phyloP scores from a whole-genome alignment of 2,113 vertebrate genomes.

The Myiopsitta monachus region DNA sequence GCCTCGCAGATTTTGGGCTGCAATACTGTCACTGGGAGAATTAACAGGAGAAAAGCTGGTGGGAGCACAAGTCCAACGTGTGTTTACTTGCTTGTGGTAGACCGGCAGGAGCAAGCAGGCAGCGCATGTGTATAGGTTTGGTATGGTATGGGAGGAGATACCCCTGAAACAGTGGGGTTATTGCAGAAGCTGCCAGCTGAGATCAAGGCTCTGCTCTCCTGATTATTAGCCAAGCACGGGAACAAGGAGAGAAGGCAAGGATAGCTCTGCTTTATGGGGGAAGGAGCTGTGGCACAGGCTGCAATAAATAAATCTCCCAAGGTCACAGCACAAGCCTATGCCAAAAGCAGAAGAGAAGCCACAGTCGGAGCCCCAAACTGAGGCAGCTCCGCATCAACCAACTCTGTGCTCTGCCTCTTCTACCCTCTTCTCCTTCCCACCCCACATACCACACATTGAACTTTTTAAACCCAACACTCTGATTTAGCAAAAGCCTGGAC shows the following conservation, averaged over 20 bases:
- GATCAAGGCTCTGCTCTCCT: neutral
- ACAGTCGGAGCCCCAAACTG: neutral
- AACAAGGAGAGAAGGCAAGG: neutral
- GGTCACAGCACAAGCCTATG: neutral
- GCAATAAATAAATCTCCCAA: neutral
- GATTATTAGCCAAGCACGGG: neutral
- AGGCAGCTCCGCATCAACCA: neutral
- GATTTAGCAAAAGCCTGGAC: constrained; percentile 23
- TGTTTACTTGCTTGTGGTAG: neutral
- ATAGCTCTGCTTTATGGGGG: neutral
- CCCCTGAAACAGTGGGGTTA: neutral
- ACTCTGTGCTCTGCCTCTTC: neutral
- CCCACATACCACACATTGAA: neutral
- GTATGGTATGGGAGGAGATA: neutral
- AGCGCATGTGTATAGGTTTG: rapidly evolving
- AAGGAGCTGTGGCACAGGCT: neutral
- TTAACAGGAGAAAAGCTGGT: neutral
- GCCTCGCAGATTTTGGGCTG: neutral
- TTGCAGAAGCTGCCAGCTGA: neutral
- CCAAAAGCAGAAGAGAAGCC: neutral
- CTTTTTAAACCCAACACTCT: neutral
- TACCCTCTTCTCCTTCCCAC: neutral
- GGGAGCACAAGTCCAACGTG: neutral
- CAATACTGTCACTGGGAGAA: neutral
- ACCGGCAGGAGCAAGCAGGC: neutral